These are phyloP conservation scores for Anas platyrhynchos DNA, from an alignment of 2,113 vertebrate species.

Conservation along the genomic window DNA sequence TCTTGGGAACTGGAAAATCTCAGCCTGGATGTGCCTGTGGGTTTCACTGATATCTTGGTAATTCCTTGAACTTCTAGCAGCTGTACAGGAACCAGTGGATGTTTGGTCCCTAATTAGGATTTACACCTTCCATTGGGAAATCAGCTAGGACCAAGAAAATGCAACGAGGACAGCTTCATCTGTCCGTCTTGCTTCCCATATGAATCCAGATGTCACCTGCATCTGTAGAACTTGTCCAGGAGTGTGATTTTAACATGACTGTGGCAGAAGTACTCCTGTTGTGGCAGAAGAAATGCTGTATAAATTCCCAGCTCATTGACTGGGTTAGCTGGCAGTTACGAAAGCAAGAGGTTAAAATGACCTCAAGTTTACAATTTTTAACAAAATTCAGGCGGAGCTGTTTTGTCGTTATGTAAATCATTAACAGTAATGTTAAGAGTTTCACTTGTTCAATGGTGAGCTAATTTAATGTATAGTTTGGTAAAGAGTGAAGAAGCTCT, in stretches of 20 bases:
- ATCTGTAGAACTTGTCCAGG: accelerated
- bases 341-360: not conserved
- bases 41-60: accelerated
- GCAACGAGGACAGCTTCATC: not conserved
- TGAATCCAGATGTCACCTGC: not conserved
- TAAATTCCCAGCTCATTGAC: accelerated
- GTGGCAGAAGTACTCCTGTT: not conserved
- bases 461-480: not conserved
- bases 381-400: not conserved
- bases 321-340: not conserved
- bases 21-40: not conserved
- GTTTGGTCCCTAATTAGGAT: not conserved
- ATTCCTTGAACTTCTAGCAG: not conserved
- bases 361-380: not conserved
- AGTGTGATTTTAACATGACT: not conserved
- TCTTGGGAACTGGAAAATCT: not conserved
- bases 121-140: not conserved
- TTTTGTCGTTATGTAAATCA: slow-evolving; percentile 11
- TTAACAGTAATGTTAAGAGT: not conserved
- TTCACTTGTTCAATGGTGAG: not conserved
- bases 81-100: accelerated
- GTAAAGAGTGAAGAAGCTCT: not conserved
- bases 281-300: not conserved
- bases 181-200: not conserved
- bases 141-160: not conserved